These are phyloP conservation scores for Spheniscus mendiculus DNA, from an alignment of 2,113 vertebrate species.

Conservation along the genomic window DNA sequence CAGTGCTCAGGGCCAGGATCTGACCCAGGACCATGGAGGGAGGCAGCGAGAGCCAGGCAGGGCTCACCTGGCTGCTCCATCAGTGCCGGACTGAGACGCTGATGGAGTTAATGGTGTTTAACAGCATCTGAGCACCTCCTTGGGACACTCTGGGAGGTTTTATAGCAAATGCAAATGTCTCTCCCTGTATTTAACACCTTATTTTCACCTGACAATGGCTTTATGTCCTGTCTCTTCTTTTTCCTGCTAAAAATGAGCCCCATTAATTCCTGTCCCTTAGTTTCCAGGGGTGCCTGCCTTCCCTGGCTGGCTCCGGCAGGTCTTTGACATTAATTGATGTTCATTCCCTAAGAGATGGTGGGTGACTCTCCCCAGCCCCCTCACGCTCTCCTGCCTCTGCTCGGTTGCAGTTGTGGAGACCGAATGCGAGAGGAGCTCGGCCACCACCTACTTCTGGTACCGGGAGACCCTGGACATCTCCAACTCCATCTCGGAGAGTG, in stretches of 20 bases:
- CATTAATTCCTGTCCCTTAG: background rate
- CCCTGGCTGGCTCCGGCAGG: background rate
- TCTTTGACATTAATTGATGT: background rate
- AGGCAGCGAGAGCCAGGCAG: background rate
- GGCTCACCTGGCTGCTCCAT: background rate
- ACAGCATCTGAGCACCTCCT: background rate
- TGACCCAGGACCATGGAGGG: background rate
- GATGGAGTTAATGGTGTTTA: background rate
- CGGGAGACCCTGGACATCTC: constrained; percentile 94
- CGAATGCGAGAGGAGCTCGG: constrained; percentile 95
- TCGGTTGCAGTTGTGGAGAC: constrained; percentile 84
- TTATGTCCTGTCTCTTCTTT: background rate
- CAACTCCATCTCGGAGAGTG: constrained; percentile 89
- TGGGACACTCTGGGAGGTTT: background rate
- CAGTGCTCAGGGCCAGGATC: background rate
- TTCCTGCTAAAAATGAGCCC: background rate
- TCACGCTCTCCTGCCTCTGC: background rate
- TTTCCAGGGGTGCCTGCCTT: background rate
- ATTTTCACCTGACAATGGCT: background rate
- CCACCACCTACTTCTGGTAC: constrained; percentile 99
- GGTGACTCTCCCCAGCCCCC: background rate
- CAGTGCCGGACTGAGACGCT: rapidly evolving
- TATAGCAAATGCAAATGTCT: background rate
- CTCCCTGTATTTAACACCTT: background rate
- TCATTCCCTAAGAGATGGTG: background rate